Percentiles rank a stretch among this genome's conserved stretches.
These are phyloP conservation scores for Sitta carolinensis DNA, from an alignment of 2,797 vertebrate genomes.

Conservation along the genomic window DNA sequence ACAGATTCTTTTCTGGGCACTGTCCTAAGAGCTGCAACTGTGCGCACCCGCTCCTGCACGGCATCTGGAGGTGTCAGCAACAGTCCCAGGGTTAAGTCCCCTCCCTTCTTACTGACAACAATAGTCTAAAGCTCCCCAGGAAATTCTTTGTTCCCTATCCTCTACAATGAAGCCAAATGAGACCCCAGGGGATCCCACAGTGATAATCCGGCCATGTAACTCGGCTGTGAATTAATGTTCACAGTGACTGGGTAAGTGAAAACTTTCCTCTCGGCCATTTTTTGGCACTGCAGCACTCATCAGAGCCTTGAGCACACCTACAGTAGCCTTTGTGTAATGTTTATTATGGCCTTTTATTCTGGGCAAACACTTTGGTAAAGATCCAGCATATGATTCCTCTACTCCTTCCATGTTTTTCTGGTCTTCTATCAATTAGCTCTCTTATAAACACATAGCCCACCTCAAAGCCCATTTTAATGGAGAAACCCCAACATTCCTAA, in stretches of 20 bases:
- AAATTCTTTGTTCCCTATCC: conserved; percentile 25
- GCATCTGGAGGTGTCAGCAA: conserved; percentile 15
- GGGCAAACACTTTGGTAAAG: neutral
- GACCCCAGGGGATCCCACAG: conserved; percentile 32
- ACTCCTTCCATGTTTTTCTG: neutral
- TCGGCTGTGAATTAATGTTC: conserved; percentile 27
- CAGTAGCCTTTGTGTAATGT: neutral
- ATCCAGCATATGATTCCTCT: neutral
- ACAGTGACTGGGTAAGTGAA: neutral
- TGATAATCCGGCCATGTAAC: conserved; percentile 38
- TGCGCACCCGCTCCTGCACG: neutral
- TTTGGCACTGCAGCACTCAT: neutral
- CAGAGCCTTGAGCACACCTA: neutral
- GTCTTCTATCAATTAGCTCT: neutral
- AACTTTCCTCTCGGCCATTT: neutral
- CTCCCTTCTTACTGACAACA: conserved; percentile 31
- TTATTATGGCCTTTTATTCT: neutral
- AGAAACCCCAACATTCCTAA: neutral
- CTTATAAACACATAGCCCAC: neutral
- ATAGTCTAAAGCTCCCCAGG: conserved; percentile 40
- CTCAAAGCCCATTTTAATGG: neutral
- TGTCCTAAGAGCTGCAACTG: neutral
- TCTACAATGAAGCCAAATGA: neutral
- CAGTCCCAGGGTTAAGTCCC: neutral
- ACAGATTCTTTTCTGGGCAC: neutral